Evolutionary conservation across 2,888 invertebrate species (phyloP).

Genomic region (Clitarchus hookeri): DNA sequence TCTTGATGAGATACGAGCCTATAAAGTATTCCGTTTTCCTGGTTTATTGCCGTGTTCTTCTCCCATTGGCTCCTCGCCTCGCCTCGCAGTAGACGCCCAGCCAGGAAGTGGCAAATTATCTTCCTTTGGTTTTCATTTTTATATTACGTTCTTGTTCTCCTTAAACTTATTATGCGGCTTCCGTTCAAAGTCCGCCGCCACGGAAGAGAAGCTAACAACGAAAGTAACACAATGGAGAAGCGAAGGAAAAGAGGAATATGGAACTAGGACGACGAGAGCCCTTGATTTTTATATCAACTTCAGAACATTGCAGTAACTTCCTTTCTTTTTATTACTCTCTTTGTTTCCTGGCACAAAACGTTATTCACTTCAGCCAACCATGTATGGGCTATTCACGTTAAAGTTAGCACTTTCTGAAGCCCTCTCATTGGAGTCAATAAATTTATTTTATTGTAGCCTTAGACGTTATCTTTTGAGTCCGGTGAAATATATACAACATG

Average conservation of each 20-base stretch:
- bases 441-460: too few relatives aligned
- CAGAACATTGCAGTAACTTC: too few relatives aligned
- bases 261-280: not conserved
- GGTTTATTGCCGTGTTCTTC: not conserved
- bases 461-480: too few relatives aligned
- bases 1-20: not conserved
- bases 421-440: too few relatives aligned
- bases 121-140: not conserved
- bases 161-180: not conserved
- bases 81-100: not conserved
- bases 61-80: not conserved
- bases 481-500: too few relatives aligned
- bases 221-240: not conserved
- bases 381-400: too few relatives aligned
- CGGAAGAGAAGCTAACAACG: not conserved
- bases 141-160: not conserved
- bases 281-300: not conserved
- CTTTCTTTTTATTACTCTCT: too few relatives aligned
- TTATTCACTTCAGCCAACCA: too few relatives aligned
- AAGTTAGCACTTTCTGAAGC: too few relatives aligned
- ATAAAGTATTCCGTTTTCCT: constrained; percentile 14
- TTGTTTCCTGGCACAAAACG: too few relatives aligned
- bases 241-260: not conserved
- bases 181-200: not conserved
- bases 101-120: not conserved